These are phyloP conservation scores for Vulpes vulpes DNA, from an alignment of 2,113 vertebrate species.

Conservation along the genomic window DNA sequence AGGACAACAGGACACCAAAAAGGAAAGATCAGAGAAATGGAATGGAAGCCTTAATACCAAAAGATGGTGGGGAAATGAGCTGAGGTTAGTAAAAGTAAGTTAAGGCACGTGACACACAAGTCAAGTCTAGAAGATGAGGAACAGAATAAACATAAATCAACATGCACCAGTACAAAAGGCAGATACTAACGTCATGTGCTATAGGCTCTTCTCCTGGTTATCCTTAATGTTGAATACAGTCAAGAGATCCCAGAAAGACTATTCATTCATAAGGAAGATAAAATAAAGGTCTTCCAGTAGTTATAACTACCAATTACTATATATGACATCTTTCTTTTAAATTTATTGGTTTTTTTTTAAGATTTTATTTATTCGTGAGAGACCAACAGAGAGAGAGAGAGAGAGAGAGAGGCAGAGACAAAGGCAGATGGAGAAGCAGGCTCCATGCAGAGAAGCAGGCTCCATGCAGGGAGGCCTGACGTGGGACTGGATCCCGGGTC, in stretches of 20 bases:
- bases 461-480: no score
- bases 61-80: not conserved
- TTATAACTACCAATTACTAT: not conserved
- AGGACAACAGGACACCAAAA: not conserved
- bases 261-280: not conserved
- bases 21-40: not conserved
- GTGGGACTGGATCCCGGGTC: no score
- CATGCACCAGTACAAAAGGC: not conserved
- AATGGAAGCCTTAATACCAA: not conserved
- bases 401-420: no score
- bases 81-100: not conserved
- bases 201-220: not conserved
- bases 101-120: not conserved
- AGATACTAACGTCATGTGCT: not conserved
- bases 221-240: not conserved
- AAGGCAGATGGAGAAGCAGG: no score
- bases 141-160: slow-evolving; percentile 22
- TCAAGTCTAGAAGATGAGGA: slow-evolving; percentile 10
- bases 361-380: no score
- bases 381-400: no score
- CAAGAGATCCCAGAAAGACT: not conserved
- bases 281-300: slow-evolving; percentile 23
- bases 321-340: not conserved
- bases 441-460: no score
- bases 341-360: not conserved